phyloP scores from a whole-genome alignment of 2,888 invertebrate genomes.

The Mactromeris polynyma region DNA sequence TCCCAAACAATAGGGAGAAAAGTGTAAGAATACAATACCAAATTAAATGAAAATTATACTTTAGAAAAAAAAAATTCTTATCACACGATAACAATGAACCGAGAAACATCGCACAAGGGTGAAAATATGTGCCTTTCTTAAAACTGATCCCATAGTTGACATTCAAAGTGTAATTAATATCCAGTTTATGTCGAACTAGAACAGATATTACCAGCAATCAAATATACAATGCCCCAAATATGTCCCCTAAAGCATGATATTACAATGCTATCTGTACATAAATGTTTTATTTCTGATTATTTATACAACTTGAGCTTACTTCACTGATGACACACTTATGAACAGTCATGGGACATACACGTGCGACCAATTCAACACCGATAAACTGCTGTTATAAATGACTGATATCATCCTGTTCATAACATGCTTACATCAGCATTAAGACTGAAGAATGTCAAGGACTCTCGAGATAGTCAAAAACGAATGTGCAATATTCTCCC shows the following conservation, averaged over 20 bases:
- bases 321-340: not conserved
- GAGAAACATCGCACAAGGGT: not conserved
- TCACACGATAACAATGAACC: not conserved
- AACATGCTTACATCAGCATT: conserved; percentile 20
- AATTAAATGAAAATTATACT: not conserved
- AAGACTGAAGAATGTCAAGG: not conserved
- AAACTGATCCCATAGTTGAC: not conserved
- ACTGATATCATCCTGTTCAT: not conserved
- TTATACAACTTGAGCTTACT: not conserved
- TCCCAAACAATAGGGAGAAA: not conserved
- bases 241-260: too few species aligned
- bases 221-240: too few species aligned
- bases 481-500: too few species aligned
- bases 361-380: not conserved
- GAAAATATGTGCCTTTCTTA: not conserved
- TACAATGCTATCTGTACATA: too few species aligned
- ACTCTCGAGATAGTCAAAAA: too few species aligned
- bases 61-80: not conserved
- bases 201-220: too few species aligned
- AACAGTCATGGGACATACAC: not conserved
- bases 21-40: not conserved
- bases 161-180: too few species aligned
- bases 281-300: too few species aligned
- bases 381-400: not conserved
- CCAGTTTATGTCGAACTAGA: too few species aligned